Evolutionary conservation across 2,888 invertebrate species (phyloP), one percentile per base, ranked within the genome.

Genomic region (Tanytarsus gracilentus): DNA sequence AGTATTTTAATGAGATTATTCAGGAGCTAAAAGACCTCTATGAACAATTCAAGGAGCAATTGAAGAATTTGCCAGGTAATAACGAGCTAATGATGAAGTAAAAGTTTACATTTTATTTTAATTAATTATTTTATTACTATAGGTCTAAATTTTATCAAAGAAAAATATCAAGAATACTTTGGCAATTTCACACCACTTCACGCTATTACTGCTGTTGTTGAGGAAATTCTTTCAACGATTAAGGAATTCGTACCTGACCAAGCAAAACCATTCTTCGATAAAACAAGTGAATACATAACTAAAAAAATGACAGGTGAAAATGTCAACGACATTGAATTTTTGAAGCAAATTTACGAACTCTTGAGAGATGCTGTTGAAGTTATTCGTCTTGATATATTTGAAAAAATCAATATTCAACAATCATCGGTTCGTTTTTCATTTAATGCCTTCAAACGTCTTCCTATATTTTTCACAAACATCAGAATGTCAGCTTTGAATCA

Each of bases 401-500:
- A 53, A 2, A 27, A 25, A 25, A 25, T 40, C 40, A 33, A 18
- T 27, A 6, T 29, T 18, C 18, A 26, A 49, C 27, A 29, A 44
- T 65, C 40, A 26, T 26, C 39, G 14, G 49, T 75, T n/a, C 73
- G 75, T 39, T 48, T 75, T 16, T 70, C 72, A 6, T 53, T 75
- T 1, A 75, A 78, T 9, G 64, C 70, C 8, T 52, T 82, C 9
- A 67, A 69, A 8, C 74, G 75, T 14, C 56, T 82, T 0, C 85
- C 86, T 0, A 85, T 86, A 0, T 73, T 77, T 1, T 67, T 85
- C 23, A 75, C 80, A 0, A 75, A 78, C 0, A 72, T 83, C 7
- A 78, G 78, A 48, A 73, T 82, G 65, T 86, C 85, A 62, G 64
- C 81, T 2, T 30, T 86, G 18, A 80, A 78, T 67, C 79, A 80